Base-by-base conservation (phyloP, 2,113 vertebrate species). In the Stigmatopora nigra region DNA sequence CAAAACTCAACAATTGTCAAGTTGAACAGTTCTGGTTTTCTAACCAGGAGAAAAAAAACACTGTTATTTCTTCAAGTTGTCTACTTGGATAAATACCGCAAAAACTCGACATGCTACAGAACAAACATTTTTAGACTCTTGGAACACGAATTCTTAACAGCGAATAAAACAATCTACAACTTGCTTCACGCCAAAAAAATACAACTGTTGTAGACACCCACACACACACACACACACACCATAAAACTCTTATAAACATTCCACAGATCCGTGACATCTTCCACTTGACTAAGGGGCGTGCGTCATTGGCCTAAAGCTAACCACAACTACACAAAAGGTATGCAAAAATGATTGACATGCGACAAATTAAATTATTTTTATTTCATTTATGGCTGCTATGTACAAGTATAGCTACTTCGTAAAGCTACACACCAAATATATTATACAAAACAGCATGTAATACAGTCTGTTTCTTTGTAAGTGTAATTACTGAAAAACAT, bases 321-420 rank as follows among this genome's bases (percentile, higher is more conserved):
- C 77, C 35, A 66, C 35, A 60, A 19, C 63, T 61, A 57, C 47
- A 58, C 19, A 70, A 65, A 77, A 80, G 80, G 80, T 84, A 73
- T 75, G 65, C 65, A 61, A 68, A 64, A 46, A n/a, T 9, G 51
- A 60, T 63, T 67, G 67, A 80, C 51, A 67, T 63, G 63, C 56
- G 65, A 75, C 65, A 71, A 47, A 13, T 3, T 31, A 12, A 5
- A 46, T 17, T 12, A 38, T 20, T 49, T 61, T 52, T 56, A 53
- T 38, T 63, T 53, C 53, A 63, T 31, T 31, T 31, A 2, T 31
- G 1, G 25, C 25, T 31, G 25, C 25, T 31, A 31, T 31, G 25
- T 31, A 31, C 25, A 31, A 31, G n/a, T n/a, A n/a, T n/a, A n/a
- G 25, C 25, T 31, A 31, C 25, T 31, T 31, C 25, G 12, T 56